Evolutionary conservation across 2,797 vertebrate species (phyloP), one percentile per base, ranked within the genome.

Genomic region (Erethizon dorsatum): DNA sequence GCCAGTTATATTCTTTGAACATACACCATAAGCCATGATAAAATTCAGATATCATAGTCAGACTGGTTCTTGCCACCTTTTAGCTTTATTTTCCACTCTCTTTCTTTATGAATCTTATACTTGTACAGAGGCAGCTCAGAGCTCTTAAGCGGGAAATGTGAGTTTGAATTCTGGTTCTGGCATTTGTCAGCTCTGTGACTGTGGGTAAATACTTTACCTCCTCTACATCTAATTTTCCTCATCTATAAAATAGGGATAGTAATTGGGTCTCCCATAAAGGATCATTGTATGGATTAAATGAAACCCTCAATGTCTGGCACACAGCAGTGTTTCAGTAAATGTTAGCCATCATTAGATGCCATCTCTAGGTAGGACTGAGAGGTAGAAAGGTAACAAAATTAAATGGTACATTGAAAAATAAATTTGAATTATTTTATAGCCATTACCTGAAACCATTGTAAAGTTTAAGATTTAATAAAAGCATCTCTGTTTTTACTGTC

Each of bases 381-480:
- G 28, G 28, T 65, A 12, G 37, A 54, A 90, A 56, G n/a, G 50
- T 61, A 63, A 65, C 2, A 54, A 69, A 73, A 78, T 26, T 31
- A 24, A 90, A 75, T 63, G 20, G 3, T 86, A 45, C 24, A 24
- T 41, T 85, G 15, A 80, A 75, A 83, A 83, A 75, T 82, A 73
- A 45, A 67, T 31, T 77, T 85, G 14, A 82, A 78, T 93, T 92
- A 57, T 82, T 92, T 84, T 86, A 78, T 71, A 75, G 33, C 33
- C 33, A 22, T 90, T 57, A 61, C 63, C 10, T 77, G 79, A 86
- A 91, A 33, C 52, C 14, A 50, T 1, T 28, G 2, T 90, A 84
- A 88, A 61, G 37, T 84, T 96, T 54, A 87, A 47, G 12, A 75
- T 8, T 71, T 59, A 54, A 67, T 31, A 26, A 67, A 77, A 67